Evolutionary conservation across 2,113 vertebrate genomes (phyloP).

Genomic region (Furnarius figulus): DNA sequence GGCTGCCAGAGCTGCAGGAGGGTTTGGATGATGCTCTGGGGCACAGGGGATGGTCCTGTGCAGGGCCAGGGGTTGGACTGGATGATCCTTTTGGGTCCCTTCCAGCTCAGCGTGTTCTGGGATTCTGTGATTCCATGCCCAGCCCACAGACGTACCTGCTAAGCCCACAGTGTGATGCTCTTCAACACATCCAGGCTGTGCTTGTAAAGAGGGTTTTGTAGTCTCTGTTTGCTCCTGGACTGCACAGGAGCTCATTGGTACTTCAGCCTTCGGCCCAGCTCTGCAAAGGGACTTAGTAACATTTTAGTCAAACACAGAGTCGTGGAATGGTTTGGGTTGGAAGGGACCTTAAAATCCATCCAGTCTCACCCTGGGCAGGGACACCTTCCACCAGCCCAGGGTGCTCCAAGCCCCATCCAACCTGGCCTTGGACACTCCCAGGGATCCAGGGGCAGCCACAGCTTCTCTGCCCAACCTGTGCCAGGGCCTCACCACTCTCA

Average conservation of each 20-base stretch:
- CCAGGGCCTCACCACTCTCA: neutral
- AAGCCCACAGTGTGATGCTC: accelerated
- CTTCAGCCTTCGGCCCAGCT: neutral
- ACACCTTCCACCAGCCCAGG: neutral
- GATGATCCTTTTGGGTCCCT: neutral
- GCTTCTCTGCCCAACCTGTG: neutral
- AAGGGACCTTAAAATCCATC: accelerated
- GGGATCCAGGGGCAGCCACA: neutral
- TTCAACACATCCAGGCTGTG: accelerated
- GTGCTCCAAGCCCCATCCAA: neutral
- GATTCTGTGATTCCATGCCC: neutral
- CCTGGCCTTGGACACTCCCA: neutral
- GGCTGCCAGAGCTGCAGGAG: neutral
- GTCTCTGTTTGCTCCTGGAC: neutral
- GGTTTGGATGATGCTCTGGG: neutral
- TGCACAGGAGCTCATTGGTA: accelerated
- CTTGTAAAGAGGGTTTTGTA: neutral
- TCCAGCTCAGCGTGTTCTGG: neutral
- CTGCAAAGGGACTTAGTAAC: neutral
- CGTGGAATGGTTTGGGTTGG: accelerated
- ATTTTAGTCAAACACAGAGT: neutral
- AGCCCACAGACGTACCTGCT: neutral
- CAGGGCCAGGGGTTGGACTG: neutral
- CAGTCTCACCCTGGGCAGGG: neutral
- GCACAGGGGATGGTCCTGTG: neutral